These are phyloP conservation scores for Hedychridium roseum DNA, from an alignment of 2,888 invertebrate genomes.

Conservation along the genomic window DNA sequence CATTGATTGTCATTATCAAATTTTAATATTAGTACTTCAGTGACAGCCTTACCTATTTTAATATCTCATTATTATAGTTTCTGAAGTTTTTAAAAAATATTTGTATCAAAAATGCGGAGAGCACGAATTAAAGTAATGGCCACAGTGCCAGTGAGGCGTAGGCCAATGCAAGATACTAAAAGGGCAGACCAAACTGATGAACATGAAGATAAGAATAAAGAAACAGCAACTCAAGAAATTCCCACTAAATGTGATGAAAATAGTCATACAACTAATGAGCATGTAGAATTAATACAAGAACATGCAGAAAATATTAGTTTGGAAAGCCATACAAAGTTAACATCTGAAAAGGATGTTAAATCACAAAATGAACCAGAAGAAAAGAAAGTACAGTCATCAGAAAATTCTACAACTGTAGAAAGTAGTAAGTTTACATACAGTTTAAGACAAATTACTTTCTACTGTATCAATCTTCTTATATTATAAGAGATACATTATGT, in stretches of 20 bases:
- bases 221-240: background rate
- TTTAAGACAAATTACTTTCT: constrained; percentile 3
- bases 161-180: constrained; percentile 38
- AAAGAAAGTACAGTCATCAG: constrained; percentile 7
- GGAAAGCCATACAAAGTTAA: background rate
- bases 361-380: constrained; percentile 3
- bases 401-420: constrained; percentile 8
- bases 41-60: no score
- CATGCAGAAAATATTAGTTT: background rate
- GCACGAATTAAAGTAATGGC: constrained; percentile 79
- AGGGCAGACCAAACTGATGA: constrained; percentile 10
- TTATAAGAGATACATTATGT: constrained; percentile 2
- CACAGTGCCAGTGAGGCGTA: constrained; percentile 70
- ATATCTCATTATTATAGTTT: no score
- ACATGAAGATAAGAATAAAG: constrained; percentile 3
- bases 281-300: background rate
- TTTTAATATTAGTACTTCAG: no score
- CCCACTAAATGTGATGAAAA: constrained; percentile 5
- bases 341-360: background rate
- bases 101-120: constrained; percentile 50
- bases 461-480: background rate
- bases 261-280: background rate
- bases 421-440: constrained; percentile 9
- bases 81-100: no score
- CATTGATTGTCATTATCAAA: no score